Conservation (phyloP, 1,140 invertebrate species). For the Pseudoatta argentina region DNA sequence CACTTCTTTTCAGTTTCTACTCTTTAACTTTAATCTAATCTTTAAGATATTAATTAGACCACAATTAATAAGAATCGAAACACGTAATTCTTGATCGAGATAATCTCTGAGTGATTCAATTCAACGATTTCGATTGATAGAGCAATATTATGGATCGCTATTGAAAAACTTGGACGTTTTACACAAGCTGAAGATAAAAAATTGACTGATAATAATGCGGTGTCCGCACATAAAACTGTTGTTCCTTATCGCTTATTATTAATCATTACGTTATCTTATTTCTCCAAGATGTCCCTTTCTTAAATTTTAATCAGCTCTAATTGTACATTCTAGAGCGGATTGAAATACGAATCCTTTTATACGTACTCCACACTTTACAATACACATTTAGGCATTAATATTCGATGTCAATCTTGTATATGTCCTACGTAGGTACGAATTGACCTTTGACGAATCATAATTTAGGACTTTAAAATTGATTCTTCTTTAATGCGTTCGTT, state of each 20-base stretch:
- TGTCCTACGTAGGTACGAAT: neutral
- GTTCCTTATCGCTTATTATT: conserved; percentile 49
- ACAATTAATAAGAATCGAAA: neutral
- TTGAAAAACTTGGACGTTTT: neutral
- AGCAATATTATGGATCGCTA: conserved; percentile 6
- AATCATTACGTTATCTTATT: conserved; percentile 36
- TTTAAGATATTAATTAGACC: neutral
- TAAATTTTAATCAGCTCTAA: neutral
- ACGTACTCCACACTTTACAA: neutral
- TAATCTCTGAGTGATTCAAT: neutral
- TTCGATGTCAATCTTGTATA: neutral
- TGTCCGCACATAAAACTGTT: neutral
- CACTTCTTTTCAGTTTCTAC: neutral
- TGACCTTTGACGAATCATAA: neutral
- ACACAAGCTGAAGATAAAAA: neutral
- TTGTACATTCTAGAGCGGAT: neutral
- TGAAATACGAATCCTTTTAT: neutral
- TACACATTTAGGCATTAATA: neutral
- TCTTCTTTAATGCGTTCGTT: neutral
- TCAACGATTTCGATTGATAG: neutral
- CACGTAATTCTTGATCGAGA: neutral
- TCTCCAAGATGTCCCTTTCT: neutral
- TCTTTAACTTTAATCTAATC: no score
- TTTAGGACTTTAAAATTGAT: neutral
- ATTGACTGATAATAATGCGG: conserved; percentile 38